Evolutionary conservation across 2,113 vertebrate species (phyloP), one percentile per base, ranked within the genome.

Genomic region (Egretta garzetta): DNA sequence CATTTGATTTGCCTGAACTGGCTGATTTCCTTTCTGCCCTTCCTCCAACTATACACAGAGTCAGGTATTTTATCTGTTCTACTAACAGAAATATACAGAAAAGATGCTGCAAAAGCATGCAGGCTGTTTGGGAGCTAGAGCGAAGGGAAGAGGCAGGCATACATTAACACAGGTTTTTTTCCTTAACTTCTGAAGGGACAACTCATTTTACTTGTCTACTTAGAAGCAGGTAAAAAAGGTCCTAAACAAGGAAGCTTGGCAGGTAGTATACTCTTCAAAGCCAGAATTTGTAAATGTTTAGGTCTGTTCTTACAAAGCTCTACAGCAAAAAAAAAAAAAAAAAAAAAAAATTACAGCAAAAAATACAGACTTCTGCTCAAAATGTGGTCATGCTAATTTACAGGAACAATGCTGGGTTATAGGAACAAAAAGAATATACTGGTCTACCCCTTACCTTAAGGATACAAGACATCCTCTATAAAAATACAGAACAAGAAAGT

Each of bases 401-500:
- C 27, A 83, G 53, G 39, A 87, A 63, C 13, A 77, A 49, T 13
- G 28, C 22, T 67, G 59, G 6, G 23, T 80, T 79, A 79, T n/a
- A 72, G 30, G n/a, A 91, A 63, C 70, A 80, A 66, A 43, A 88
- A 15, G 32, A 67, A 55, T 13, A 60, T 12, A n/a, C 55, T 32
- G 28, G 23, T 56, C 91, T 73, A 82, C 28, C 70, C 89, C 76
- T 89, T 75, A 80, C 64, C 86, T 92, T 87, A 70, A 68, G 32
- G 72, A 95, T 68, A 90, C 13, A 91, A 88, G 80, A 95, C 50
- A 92, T 50, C 39, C n/a, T 90, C 92, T 77, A 81, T 67, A 82
- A 75, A 90, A 86, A 86, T 49, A 76, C 35, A 91, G 68, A 93
- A 93, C 18, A 81, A 93, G 43, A 88, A 95, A 90, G 47, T 66